These are phyloP conservation scores for Botia almorhae DNA, from an alignment of 2,797 vertebrate species.

Conservation along the genomic window DNA sequence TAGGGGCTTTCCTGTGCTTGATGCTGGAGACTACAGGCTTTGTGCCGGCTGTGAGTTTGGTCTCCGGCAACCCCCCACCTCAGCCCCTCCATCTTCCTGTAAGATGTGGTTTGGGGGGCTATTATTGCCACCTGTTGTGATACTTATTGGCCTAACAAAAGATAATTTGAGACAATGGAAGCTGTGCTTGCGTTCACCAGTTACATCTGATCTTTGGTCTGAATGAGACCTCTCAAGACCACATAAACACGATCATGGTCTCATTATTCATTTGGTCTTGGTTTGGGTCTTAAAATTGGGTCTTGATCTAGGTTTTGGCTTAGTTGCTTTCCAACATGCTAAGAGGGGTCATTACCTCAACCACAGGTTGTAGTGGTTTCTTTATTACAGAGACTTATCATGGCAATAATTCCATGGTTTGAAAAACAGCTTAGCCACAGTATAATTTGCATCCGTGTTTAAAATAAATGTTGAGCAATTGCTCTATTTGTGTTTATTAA, in stretches of 20 bases:
- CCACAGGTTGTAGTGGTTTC: background rate
- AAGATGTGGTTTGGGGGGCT: constrained; percentile 55
- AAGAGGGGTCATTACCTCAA: background rate
- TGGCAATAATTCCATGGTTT: background rate
- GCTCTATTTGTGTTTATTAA: too few species aligned
- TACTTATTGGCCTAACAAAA: constrained; percentile 73
- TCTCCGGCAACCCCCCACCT: constrained; percentile 67
- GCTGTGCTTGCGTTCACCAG: constrained; percentile 42
- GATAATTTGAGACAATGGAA: constrained; percentile 38
- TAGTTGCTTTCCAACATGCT: background rate
- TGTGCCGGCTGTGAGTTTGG: constrained; percentile 62
- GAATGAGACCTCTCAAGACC: background rate
- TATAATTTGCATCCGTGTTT: too few species aligned
- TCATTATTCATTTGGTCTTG: too few species aligned
- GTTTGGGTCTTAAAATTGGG: background rate
- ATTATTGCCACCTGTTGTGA: constrained; percentile 75
- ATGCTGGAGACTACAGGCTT: constrained; percentile 67
- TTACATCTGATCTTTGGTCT: constrained; percentile 50
- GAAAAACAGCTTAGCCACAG: background rate
- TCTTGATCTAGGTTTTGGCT: background rate
- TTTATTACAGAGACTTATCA: too few species aligned
- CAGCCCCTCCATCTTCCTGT: constrained; percentile 25
- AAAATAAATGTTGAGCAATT: too few species aligned
- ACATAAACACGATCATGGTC: too few species aligned
- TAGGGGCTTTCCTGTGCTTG: constrained; percentile 68